Evolutionary conservation across 2,888 invertebrate species (phyloP).

Genomic region (Nephrotoma flavescens): DNA sequence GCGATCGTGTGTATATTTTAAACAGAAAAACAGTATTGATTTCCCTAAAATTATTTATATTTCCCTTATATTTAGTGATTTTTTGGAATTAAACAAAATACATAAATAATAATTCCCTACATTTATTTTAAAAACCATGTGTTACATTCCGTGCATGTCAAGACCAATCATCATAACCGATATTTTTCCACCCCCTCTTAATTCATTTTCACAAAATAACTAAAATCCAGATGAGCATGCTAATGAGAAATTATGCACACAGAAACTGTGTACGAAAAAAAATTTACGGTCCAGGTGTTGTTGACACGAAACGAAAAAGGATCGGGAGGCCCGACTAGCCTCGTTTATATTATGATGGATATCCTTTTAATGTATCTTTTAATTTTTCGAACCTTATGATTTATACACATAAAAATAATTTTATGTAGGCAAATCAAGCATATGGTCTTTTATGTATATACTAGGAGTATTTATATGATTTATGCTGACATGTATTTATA

Average conservation of each 20-base stretch:
- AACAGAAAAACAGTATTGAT: neutral
- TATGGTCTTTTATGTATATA: neutral
- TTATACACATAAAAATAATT: neutral
- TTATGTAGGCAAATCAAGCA: neutral
- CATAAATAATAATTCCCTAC: neutral
- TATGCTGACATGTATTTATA: neutral
- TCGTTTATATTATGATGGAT: neutral
- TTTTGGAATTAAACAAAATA: neutral
- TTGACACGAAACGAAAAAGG: neutral
- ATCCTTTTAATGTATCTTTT: neutral
- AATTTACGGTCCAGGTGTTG: neutral
- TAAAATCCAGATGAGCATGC: neutral
- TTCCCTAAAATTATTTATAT: neutral
- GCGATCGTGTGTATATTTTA: neutral
- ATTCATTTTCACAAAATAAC: neutral
- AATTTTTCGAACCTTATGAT: neutral
- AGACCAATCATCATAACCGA: neutral
- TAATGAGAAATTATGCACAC: neutral
- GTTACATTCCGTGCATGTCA: neutral
- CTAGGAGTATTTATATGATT: neutral
- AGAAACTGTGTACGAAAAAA: neutral
- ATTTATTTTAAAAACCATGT: neutral
- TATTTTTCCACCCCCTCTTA: neutral
- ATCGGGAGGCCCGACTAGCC: neutral
- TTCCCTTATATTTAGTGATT: neutral